Base-by-base conservation (phyloP, 2,888 invertebrate genomes). In the Noctuana brunneofusca region DNA sequence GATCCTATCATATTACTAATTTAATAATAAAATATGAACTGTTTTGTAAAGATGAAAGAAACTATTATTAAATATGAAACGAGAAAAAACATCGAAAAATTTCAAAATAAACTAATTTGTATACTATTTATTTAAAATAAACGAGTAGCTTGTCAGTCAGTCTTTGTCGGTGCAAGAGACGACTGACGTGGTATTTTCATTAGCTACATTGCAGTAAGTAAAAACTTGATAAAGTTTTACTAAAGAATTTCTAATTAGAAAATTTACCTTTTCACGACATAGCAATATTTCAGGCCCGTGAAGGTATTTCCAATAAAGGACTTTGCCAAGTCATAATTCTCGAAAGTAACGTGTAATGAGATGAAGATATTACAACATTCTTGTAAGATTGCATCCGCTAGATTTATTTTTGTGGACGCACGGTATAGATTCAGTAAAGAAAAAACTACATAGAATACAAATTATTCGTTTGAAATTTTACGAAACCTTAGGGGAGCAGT, bases 271-370 rank as follows among this genome's bases (percentile, higher is more conserved):
- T 89, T 89, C 89, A 89, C 86, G 90, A 87, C 89, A 89, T 87
- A 86, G 91, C 89, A 87, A 91, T 91, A 91, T 90, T 91, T 91
- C 89, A 90, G 85, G 84, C 83, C 76, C 86, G 90, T 88, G 89
- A 82, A 90, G 89, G 90, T 91, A 91, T 91, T 91, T 91, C 89
- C 91, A 91, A 91, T 91, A 91, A 91, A 88, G 90, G 90, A 87
- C 90, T 90, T 89, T 87, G 90, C 90, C 89, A 89, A 91, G 87
- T 90, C 90, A 91, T 90, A 90, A 90, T 90, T 90, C 90, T 91
- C 88, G 86, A 89, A 89, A 90, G 91, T 89, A 83, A 87, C 89
- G 85, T 87, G 87, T 91, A 90, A 90, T 89, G 88, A 91, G 90
- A 90, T 90, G 89, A 87, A 88, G 87, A 87, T 89, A 83, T 89